Conservation (phyloP, 2,888 invertebrate genomes). For the Ormia ochracea region DNA sequence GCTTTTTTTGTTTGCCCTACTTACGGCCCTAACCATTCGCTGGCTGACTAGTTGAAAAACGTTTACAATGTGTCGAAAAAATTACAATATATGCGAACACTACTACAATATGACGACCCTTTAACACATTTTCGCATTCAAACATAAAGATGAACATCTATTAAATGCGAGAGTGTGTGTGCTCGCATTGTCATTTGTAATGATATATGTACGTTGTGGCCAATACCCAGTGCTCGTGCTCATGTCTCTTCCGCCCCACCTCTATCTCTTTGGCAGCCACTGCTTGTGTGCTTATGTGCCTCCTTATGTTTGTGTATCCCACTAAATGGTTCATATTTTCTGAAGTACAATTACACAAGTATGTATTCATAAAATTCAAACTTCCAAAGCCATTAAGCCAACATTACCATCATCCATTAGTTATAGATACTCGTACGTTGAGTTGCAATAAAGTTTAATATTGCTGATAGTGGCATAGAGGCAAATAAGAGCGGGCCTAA, state of each 20-base stretch:
- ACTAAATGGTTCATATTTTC: slow-evolving; percentile 31
- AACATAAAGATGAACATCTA: slow-evolving; percentile 2
- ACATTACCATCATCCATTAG: slow-evolving; percentile 47
- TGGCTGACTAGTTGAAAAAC: slow-evolving; percentile 1
- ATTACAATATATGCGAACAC: neutral
- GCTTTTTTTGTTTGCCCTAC: neutral
- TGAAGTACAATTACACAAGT: slow-evolving; percentile 33
- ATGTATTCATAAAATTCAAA: slow-evolving; percentile 38
- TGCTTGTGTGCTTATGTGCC: neutral
- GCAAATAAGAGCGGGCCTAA: neutral
- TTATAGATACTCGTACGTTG: slow-evolving; percentile 5
- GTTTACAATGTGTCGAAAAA: slow-evolving; percentile 45
- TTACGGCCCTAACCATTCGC: neutral
- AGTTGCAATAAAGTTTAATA: slow-evolving; percentile 32
- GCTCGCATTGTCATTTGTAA: slow-evolving; percentile 39
- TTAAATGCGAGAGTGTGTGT: neutral
- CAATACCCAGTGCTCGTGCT: too few species aligned
- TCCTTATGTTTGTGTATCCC: neutral
- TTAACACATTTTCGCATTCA: slow-evolving; percentile 11
- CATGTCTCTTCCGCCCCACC: too few species aligned
- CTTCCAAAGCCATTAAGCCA: slow-evolving; percentile 47
- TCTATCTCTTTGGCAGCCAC: too few species aligned
- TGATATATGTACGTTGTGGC: slow-evolving; percentile 20
- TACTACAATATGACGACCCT: slow-evolving; percentile 21
- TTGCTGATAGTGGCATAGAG: neutral